Evolutionary conservation across 2,888 invertebrate species (phyloP), one percentile per base, ranked within the genome.

Genomic region (Campaea margaritaria): DNA sequence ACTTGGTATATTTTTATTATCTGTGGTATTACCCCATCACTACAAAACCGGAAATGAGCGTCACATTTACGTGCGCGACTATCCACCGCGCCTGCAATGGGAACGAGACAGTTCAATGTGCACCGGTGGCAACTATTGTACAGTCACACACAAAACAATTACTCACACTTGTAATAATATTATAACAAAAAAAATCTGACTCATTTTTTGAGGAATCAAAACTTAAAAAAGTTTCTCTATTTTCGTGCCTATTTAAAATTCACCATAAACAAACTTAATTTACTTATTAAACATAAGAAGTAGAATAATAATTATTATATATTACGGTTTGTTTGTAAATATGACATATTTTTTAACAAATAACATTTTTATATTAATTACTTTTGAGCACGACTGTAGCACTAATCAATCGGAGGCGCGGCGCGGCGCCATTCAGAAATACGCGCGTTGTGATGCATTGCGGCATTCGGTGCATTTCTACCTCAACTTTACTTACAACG

Each of bases 341-440:
- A 5, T 34, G 1, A 34, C 3, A 21, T 3, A 21, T 21, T 21
- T 21, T 21, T 21, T 5, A 21, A 21, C 2, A 3, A 21, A 21
- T 21, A 21, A 21, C 21, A 3, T 21, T 21, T 21, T 21, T 21
- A 36, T 36, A 2, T n/a, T 12, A 10, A n/a, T 36, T 36, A n/a
- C n/a, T 36, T 36, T 7, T 70, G 52, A 50, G 8, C 57, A n/a
- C 62, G 49, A 21, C 67, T 70, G 75, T 78, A 77, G 46, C 63
- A 67, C 68, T 73, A 73, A 76, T 76, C 75, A 79, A 79, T 81
- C 67, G 73, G 68, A 75, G 5, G 21, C 21, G 21, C 5, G 77
- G 80, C 72, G 76, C 73, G 72, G 68, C 67, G 71, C 69, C 60
- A 78, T 81, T 78, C 73, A 76, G 64, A 42, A 62, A 64, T 65